Evolutionary conservation across 2,888 invertebrate species (phyloP), one percentile per base, ranked within the genome.

Genomic region (Halocaridina rubra): DNA sequence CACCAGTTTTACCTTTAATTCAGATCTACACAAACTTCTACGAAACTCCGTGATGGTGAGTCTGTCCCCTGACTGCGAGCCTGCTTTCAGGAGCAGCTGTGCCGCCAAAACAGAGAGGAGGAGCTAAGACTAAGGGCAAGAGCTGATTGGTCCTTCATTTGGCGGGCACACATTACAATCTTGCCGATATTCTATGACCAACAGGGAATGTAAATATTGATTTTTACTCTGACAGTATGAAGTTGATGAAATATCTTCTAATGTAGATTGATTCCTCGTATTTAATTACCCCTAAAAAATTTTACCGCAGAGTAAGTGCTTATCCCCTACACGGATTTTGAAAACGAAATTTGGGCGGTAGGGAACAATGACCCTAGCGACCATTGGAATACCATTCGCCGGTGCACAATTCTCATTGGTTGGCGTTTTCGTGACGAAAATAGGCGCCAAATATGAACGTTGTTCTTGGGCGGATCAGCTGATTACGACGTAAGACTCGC

Each of bases 351-450:
- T 77, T 72, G 57, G 67, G 78, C 77, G 82, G 22, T 46, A 71
- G 78, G 46, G 82, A 78, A 82, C 82, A 78, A 82, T 82, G 82
- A 82, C 82, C 82, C 82, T 82, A 4, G 61, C 72, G 64, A 72
- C 69, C 46, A 61, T 82, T 82, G 82, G 82, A 78, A 82, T 61
- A 24, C 57, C 29, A 69, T 32, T 32, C 59, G 33, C 22, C 19
- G 67, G 24, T 61, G 77, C 72, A 29, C n/a, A n/a, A 27, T 33
- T 27, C 22, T 33, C 22, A 82, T 82, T 82, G 82, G 82, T 8
- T 59, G 4, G 53, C 53, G 4, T 27, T 3, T 3, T 8, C 19
- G 13, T 61, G 29, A 82, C 78, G 78, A 64, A 32, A 78, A 33
- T 64, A 72, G 77, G 61, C 82, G 82, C 82, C 61, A 82, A 82